Evolutionary conservation across 2,113 vertebrate genomes (phyloP).

Genomic region (Anguilla japonica): DNA sequence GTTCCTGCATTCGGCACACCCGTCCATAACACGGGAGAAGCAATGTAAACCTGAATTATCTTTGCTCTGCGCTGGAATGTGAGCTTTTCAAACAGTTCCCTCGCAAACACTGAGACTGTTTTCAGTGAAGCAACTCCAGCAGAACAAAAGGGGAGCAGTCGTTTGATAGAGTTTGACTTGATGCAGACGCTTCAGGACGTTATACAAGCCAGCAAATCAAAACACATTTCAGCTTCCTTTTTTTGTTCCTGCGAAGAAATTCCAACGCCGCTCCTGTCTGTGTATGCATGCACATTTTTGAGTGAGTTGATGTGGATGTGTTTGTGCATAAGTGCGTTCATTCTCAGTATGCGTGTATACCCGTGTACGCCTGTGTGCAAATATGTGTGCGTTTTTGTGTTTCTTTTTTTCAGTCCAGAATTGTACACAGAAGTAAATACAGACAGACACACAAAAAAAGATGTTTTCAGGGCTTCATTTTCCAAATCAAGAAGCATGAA

Average conservation of each 20-base stretch:
- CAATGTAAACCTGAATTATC: constrained; percentile 48
- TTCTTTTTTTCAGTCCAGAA: constrained; percentile 57
- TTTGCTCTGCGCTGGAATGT: constrained; percentile 14
- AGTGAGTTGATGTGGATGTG: constrained; percentile 26
- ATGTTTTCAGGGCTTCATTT: constrained; percentile 14
- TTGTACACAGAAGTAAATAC: not conserved
- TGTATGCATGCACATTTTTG: not conserved
- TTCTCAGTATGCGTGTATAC: too few species aligned
- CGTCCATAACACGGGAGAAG: constrained; percentile 18
- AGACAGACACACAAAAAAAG: not conserved
- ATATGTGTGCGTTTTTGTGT: constrained; percentile 43
- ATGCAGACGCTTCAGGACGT: not conserved
- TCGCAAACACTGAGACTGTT: constrained; percentile 64
- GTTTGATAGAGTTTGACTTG: constrained; percentile 30
- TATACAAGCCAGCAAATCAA: not conserved
- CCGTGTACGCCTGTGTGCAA: constrained; percentile 20
- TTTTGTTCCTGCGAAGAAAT: constrained; percentile 48
- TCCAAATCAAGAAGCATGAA: not conserved
- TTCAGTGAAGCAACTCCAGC: constrained; percentile 42
- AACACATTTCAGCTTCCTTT: constrained; percentile 34
- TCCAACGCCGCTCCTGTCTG: constrained; percentile 28
- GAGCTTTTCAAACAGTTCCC: constrained; percentile 45
- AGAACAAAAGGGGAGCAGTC: not conserved
- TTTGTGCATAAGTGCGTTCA: not conserved
- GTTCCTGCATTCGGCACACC: constrained; percentile 27